A percentile compares a stretch with the other conserved stretches of the same genome.
Conservation (phyloP, 2,888 invertebrate genomes). For the Mythimna lalbum region DNA sequence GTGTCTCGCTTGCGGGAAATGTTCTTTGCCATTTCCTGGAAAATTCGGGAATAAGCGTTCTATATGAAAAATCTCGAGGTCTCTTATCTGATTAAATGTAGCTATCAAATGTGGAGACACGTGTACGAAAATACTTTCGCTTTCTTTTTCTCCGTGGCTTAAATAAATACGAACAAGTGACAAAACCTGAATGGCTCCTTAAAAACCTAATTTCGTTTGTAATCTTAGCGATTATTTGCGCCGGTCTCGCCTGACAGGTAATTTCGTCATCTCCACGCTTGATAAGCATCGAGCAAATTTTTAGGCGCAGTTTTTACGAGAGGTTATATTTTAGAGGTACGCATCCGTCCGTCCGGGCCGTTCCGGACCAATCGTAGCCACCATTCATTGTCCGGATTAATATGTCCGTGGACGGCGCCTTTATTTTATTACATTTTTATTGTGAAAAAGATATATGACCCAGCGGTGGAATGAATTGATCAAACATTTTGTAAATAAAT, state of each 20-base stretch:
- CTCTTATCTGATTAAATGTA: slow-evolving; percentile 18
- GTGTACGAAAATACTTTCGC: no score
- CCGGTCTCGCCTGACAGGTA: slow-evolving; percentile 69
- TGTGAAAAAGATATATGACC: slow-evolving; percentile 39
- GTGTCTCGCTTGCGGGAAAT: slow-evolving; percentile 38
- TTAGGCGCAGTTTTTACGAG: slow-evolving; percentile 58
- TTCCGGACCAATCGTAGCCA: slow-evolving; percentile 53
- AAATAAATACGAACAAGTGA: neutral
- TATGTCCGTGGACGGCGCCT: slow-evolving; percentile 54
- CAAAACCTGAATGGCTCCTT: slow-evolving; percentile 9
- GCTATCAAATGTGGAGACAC: slow-evolving; percentile 3
- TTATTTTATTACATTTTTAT: slow-evolving; percentile 59
- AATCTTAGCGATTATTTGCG: slow-evolving; percentile 67
- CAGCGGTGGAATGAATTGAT: slow-evolving; percentile 35
- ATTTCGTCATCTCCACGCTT: slow-evolving; percentile 61
- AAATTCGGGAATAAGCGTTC: slow-evolving; percentile 46
- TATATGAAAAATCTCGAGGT: slow-evolving; percentile 26
- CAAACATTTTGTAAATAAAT: slow-evolving; percentile 27
- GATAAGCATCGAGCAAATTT: slow-evolving; percentile 64
- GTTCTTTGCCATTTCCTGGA: slow-evolving; percentile 45
- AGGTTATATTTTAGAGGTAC: slow-evolving; percentile 56
- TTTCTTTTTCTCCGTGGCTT: neutral
- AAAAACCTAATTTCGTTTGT: slow-evolving; percentile 65
- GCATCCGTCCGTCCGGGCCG: slow-evolving; percentile 46
- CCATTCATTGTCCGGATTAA: slow-evolving; percentile 66